Evolutionary conservation across 2,888 invertebrate species (phyloP), one percentile per base, ranked within the genome.

Genomic region (Aspidiotus rigidus): DNA sequence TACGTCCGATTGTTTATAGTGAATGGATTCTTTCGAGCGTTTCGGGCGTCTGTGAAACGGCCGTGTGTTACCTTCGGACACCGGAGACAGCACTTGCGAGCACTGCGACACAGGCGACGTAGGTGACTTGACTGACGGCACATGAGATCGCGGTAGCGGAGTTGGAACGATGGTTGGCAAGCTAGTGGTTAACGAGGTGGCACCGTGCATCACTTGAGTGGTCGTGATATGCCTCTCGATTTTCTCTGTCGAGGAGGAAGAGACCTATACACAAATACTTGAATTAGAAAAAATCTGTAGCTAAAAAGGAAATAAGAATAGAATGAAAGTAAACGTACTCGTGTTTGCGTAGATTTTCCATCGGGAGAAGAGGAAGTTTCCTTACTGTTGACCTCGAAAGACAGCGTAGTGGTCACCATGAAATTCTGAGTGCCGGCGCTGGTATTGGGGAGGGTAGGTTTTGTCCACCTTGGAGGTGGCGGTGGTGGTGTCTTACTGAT

Each of bases 391-490:
- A 90, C 86, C 75, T 87, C 88, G 77, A 90, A 89, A 16, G 89
- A 89, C 62, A 90, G 88, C n/a, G 89, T 89, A n/a, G 90, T 88
- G 62, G 90, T 89, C 63, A 90, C 88, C 60, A 86, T 88, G 77
- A 90, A 89, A 77, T 89, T 90, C 77, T 84, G 88, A 76, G 78
- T 72, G 13, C 64, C 64, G 6, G 41, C 64, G 56, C 28, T 67
- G 16, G 66, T 64, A 44, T 59, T 42, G 61, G 60, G 40, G n/a
- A 53, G 42, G 2, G 83, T 82, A 0, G 90, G 90, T 77, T 91
- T 91, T 0, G 89, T 86, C 90, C 91, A 91, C 75, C 91, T 82
- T 13, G 90, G 87, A 0, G 91, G 91, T 0, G 91, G 91, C 0
- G 89, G 89, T 7, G 91, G 91, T 1, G 91, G 90, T 44, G 87